Percentiles rank a stretch among this genome's conserved stretches.
Conservation (phyloP, 2,113 vertebrate species). For the Thryonomys swinderianus region DNA sequence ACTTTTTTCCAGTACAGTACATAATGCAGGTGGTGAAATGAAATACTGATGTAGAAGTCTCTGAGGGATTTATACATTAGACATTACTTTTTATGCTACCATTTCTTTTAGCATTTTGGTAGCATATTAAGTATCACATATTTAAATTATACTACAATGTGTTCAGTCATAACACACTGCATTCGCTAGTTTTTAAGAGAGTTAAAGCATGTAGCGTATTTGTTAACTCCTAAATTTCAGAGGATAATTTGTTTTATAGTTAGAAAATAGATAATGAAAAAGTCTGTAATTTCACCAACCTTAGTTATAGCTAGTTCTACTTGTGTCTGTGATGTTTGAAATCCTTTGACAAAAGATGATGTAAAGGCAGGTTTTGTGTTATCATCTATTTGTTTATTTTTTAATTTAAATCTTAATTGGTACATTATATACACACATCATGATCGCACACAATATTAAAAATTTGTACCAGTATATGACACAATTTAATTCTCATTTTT, state of each 20-base stretch:
- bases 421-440: too few species aligned
- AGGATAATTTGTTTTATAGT: background rate
- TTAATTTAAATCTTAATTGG: too few species aligned
- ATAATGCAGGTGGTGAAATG: constrained; percentile 30
- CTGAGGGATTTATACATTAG: background rate
- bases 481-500: too few species aligned
- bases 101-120: background rate
- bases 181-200: constrained; percentile 18
- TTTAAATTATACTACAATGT: constrained; percentile 8
- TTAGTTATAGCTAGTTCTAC: background rate
- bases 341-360: background rate
- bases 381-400: background rate
- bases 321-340: background rate
- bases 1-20: background rate
- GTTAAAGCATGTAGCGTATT: background rate
- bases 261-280: background rate
- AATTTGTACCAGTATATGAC: too few species aligned
- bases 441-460: too few species aligned
- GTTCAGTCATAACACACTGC: background rate
- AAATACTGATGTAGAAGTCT: background rate
- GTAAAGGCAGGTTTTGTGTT: background rate
- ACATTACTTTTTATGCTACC: background rate
- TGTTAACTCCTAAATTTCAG: background rate
- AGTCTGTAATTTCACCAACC: background rate
- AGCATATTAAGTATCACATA: background rate